phyloP scores from a whole-genome alignment of 2,888 invertebrate species.

The Synanthedon andrenaeformis region DNA sequence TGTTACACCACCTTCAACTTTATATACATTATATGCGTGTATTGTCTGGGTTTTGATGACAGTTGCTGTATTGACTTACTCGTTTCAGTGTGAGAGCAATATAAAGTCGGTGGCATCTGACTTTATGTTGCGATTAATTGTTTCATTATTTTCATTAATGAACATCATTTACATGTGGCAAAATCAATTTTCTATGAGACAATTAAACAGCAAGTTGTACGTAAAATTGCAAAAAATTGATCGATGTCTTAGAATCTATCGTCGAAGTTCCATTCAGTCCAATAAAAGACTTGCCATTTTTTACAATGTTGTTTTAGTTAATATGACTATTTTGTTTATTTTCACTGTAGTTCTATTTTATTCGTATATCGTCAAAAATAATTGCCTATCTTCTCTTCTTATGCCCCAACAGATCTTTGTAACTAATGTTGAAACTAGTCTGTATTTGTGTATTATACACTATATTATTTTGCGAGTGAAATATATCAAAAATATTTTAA shows the following conservation, averaged over 20 bases:
- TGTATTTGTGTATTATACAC: conserved; percentile 21
- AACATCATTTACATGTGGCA: not conserved
- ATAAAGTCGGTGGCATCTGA: not conserved
- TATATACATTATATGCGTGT: conserved; percentile 23
- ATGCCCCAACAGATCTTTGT: not conserved
- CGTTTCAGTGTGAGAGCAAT: not conserved
- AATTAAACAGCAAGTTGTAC: conserved; percentile 23
- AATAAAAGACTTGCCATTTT: not conserved
- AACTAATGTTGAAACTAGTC: conserved; percentile 16
- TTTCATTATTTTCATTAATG: not conserved
- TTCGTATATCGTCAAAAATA: not conserved
- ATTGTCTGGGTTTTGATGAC: not conserved
- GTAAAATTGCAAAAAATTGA: conserved; percentile 45
- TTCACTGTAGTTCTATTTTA: not conserved
- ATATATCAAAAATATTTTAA: conserved; percentile 23
- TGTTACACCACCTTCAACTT: conserved; percentile 22
- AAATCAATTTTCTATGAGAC: not conserved
- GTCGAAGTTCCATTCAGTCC: not conserved
- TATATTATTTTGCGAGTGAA: conserved; percentile 22
- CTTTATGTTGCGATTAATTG: not conserved
- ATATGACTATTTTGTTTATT: not conserved
- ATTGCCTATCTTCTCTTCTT: not conserved
- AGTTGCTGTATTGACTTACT: not conserved
- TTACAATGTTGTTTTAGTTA: not conserved
- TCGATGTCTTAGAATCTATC: conserved; percentile 7